Percentiles rank a stretch among this genome's conserved stretches.
Evolutionary conservation across 2,888 invertebrate genomes (phyloP).

Genomic region (Eilema caniola): DNA sequence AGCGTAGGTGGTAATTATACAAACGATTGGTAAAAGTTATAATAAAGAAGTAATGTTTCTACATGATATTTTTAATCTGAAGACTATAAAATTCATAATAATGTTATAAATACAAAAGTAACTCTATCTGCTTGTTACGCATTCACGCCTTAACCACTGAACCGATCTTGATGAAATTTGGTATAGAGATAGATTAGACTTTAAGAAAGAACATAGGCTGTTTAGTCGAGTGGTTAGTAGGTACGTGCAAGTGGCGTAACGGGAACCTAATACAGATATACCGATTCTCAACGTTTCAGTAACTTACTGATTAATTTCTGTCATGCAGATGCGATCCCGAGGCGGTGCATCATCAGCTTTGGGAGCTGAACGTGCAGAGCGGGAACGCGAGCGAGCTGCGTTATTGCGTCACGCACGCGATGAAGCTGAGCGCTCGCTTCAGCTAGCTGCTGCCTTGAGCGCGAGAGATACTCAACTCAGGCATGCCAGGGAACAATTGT

Average conservation of each 20-base stretch:
- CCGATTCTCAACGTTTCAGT: not conserved
- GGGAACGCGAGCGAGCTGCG: constrained; percentile 96
- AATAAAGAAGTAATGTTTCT: too few relatives aligned
- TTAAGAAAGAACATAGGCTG: too few relatives aligned
- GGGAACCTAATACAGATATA: not conserved
- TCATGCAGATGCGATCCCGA: constrained; percentile 88
- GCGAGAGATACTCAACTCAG: constrained; percentile 94
- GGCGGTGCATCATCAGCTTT: constrained; percentile 92
- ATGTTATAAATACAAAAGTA: too few relatives aligned
- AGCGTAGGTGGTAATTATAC: not conserved
- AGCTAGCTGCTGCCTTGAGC: constrained; percentile 95
- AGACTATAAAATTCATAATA: too few relatives aligned
- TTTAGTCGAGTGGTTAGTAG: too few relatives aligned
- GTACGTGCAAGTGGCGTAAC: too few relatives aligned
- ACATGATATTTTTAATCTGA: too few relatives aligned
- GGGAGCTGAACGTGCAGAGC: constrained; percentile 88
- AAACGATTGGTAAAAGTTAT: too few relatives aligned
- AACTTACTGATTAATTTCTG: constrained; percentile 12
- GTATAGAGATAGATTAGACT: too few relatives aligned
- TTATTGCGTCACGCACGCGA: constrained; percentile 95
- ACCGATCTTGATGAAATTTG: too few relatives aligned
- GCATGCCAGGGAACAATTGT: constrained; percentile 94
- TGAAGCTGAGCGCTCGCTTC: constrained; percentile 95
- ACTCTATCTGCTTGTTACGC: too few relatives aligned
- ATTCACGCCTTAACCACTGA: too few relatives aligned